Conservation (phyloP, 2,113 vertebrate genomes). For the Zapus hudsonius region DNA sequence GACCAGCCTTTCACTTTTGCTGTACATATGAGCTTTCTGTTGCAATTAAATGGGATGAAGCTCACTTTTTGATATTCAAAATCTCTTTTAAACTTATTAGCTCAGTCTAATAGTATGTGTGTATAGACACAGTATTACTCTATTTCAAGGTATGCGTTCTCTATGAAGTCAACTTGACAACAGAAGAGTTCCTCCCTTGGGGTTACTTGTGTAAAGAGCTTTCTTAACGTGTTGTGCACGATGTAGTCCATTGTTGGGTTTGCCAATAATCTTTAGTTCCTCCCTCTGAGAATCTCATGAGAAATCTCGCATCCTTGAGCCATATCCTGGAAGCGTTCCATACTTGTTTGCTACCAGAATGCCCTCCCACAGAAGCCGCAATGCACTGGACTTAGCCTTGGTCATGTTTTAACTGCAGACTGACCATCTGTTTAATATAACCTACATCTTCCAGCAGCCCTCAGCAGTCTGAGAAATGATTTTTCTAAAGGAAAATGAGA, state of each 20-base stretch:
- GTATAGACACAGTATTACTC: background rate
- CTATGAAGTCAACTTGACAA: background rate
- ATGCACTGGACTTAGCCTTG: constrained; percentile 62
- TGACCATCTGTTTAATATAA: constrained; percentile 78
- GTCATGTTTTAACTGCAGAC: constrained; percentile 80
- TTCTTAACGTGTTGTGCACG: background rate
- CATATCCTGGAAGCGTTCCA: constrained; percentile 68
- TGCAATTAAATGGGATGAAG: background rate
- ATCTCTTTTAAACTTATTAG: constrained; percentile 24
- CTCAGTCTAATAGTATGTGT: background rate
- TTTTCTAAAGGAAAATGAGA: constrained; percentile 74
- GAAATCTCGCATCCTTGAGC: constrained; percentile 62
- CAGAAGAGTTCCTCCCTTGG: background rate
- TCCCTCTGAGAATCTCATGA: constrained; percentile 1
- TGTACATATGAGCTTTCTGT: background rate
- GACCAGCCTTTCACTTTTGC: no score
- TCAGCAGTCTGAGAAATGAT: constrained; percentile 73
- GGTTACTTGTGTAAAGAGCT: background rate
- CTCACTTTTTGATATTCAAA: background rate
- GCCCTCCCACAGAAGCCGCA: constrained; percentile 75
- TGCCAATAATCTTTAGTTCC: background rate
- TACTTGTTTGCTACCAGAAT: constrained; percentile 69
- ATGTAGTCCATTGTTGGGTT: background rate
- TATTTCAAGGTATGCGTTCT: background rate
- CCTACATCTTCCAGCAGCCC: constrained; percentile 76